A percentile compares a stretch with the other conserved stretches of the same genome.
phyloP scores from a whole-genome alignment of 1,140 invertebrate species.

The Bacillus rossius region DNA sequence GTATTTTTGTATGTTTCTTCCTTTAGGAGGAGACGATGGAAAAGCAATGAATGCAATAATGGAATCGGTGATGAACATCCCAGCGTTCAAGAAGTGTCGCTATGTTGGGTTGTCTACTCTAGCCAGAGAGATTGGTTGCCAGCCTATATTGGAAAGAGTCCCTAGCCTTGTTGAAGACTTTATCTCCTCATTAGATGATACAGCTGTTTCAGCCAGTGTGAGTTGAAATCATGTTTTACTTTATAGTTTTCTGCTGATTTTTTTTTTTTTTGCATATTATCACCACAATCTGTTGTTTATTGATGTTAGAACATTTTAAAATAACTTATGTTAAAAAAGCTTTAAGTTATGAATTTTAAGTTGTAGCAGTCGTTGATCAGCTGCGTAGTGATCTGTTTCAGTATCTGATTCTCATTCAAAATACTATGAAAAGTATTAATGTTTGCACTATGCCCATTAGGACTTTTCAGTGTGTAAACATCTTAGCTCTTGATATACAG shows the following conservation, averaged over 20 bases:
- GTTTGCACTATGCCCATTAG: too few species aligned
- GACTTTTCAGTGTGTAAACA: too few species aligned
- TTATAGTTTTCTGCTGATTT: not conserved
- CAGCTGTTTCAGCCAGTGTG: not conserved
- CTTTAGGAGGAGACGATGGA: not conserved
- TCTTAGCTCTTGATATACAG: too few species aligned
- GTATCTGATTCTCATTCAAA: too few species aligned
- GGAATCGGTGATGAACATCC: not conserved
- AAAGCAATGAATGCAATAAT: not conserved
- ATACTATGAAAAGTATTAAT: too few species aligned
- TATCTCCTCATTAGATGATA: not conserved
- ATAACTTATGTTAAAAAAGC: too few species aligned
- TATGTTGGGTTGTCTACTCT: constrained; percentile 9
- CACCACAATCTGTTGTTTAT: too few species aligned
- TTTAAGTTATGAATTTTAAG: too few species aligned
- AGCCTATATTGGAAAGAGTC: not conserved
- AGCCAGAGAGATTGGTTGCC: not conserved
- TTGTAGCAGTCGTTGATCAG: too few species aligned
- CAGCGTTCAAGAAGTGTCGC: not conserved
- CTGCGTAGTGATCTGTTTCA: too few species aligned
- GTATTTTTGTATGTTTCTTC: not conserved
- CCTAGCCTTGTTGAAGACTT: constrained; percentile 1
- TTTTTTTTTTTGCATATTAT: not conserved
- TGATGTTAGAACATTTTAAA: too few species aligned
- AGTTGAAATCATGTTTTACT: not conserved